Evolutionary conservation across 2,888 invertebrate species (phyloP).

Genomic region (Pherbina coryleti): DNA sequence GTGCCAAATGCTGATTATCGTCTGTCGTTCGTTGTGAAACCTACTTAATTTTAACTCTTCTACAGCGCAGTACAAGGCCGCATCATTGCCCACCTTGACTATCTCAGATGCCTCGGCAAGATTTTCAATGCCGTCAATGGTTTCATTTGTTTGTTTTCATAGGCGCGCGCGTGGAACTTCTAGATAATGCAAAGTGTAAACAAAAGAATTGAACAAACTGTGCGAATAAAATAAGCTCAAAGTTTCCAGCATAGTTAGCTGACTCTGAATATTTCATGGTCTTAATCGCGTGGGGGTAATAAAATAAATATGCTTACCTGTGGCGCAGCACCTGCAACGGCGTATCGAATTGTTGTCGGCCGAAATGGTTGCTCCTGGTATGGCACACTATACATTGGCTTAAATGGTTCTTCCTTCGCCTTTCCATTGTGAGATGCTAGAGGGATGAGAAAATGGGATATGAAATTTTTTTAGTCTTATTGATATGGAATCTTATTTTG

Average conservation of each 20-base stretch:
- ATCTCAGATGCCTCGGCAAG: not conserved
- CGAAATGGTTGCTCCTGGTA: constrained; percentile 49
- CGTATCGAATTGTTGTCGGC: constrained; percentile 58
- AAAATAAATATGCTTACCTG: constrained; percentile 52
- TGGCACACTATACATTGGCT: constrained; percentile 51
- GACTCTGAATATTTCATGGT: not conserved
- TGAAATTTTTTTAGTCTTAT: not conserved
- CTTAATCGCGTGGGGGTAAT: not conserved
- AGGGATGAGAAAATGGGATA: not conserved
- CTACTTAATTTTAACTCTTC: not conserved
- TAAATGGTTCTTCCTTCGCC: constrained; percentile 57
- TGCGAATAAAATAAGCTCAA: not conserved
- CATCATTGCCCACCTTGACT: not conserved
- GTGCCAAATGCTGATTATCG: too few species aligned
- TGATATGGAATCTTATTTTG: too few species aligned
- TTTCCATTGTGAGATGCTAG: constrained; percentile 45
- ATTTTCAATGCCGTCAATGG: not conserved
- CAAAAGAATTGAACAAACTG: constrained; percentile 18
- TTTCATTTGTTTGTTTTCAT: constrained; percentile 8
- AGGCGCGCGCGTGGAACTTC: constrained; percentile 1
- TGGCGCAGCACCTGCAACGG: constrained; percentile 54
- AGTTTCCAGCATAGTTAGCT: constrained; percentile 7
- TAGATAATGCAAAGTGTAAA: constrained; percentile 23
- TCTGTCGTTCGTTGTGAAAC: not conserved
- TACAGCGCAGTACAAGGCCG: not conserved